These are phyloP conservation scores for Proctacanthus coquilletti DNA, from an alignment of 1,140 invertebrate species.

Conservation along the genomic window DNA sequence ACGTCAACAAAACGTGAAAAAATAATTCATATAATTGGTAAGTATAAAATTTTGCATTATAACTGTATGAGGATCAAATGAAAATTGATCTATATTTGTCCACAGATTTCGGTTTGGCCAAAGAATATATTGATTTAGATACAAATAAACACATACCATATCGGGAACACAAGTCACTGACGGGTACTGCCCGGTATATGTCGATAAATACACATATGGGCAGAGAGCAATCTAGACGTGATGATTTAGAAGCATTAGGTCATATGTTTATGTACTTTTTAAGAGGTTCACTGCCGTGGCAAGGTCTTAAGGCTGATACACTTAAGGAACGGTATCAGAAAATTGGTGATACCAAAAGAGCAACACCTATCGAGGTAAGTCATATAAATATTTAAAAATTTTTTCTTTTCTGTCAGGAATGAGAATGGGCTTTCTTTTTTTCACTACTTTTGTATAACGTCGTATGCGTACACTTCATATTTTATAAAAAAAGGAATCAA, in stretches of 20 bases:
- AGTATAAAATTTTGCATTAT: conserved; percentile 16
- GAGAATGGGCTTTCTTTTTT: too few relatives aligned
- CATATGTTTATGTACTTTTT: conserved; percentile 99
- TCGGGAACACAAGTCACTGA: conserved; percentile 98
- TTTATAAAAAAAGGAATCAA: too few relatives aligned
- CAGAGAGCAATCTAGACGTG: conserved; percentile 98
- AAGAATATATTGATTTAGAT: conserved; percentile 99
- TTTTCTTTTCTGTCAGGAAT: too few relatives aligned
- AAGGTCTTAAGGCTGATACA: conserved; percentile 98
- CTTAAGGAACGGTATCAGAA: conserved; percentile 99
- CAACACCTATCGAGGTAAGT: conserved; percentile 81
- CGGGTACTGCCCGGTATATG: conserved; percentile 97
- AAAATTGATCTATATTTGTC: conserved; percentile 7
- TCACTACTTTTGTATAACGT: too few relatives aligned
- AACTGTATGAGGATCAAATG: too few relatives aligned
- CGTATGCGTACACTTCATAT: too few relatives aligned
- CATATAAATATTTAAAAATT: too few relatives aligned
- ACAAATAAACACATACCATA: conserved; percentile 99
- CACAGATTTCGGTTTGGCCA: conserved; percentile 96
- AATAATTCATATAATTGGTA: conserved; percentile 96
- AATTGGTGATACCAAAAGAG: conserved; percentile 97
- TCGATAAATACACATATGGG: conserved; percentile 99
- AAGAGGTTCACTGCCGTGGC: conserved; percentile 96
- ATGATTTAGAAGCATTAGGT: conserved; percentile 97
- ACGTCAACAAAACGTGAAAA: conserved; percentile 96